Evolutionary conservation across 1,140 invertebrate species (phyloP), one percentile per base, ranked within the genome.

Genomic region (Cataglyphis hispanica): DNA sequence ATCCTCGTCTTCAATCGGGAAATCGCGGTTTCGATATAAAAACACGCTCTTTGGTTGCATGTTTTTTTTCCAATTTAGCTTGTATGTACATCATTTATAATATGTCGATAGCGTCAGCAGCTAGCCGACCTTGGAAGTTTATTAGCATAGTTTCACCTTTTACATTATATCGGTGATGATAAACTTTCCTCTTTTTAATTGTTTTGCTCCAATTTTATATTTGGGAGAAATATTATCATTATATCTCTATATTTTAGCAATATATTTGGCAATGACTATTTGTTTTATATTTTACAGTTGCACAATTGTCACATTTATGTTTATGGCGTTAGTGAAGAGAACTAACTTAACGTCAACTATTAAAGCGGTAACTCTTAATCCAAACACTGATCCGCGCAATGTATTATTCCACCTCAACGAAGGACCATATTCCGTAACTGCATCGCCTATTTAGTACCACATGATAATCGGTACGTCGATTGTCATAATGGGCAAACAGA

Each of bases 401-500:
- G 77, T 61, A 11, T 50, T 77, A 63, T 64, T 63, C 60, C 25
- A 0, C 37, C 37, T 61, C 2, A 22, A 37, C 19, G 19, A 27
- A 43, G 22, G 22, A 56, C 50, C 34, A 16, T 40, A 16, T 7
- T 40, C 43, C 60, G 60, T 25, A 6, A 58, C 22, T 37, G 25
- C 37, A 25, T 70, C 78, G 37, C 53, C 50, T n/a, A 58, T 81
- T 81, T 58, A 37, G 11, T 25, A 31, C 50, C 53, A 37, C 25
- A 27, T 58, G 78, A 72, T 83, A 74, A 72, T 83, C 78, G 22
- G 19, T n/a, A 72, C 66, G 43, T 70, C 67, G 67, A 74, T 60
- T 53, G 67, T 40, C 78, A 27, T 83, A 34, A 83, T 83, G 78
- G 53, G 31, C 67, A 83, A 83, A 83, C 67, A 74, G 67, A 43